Conservation (phyloP, 35 echinoderm and acorn worm species). For the Holothuria glaberrima region DNA sequence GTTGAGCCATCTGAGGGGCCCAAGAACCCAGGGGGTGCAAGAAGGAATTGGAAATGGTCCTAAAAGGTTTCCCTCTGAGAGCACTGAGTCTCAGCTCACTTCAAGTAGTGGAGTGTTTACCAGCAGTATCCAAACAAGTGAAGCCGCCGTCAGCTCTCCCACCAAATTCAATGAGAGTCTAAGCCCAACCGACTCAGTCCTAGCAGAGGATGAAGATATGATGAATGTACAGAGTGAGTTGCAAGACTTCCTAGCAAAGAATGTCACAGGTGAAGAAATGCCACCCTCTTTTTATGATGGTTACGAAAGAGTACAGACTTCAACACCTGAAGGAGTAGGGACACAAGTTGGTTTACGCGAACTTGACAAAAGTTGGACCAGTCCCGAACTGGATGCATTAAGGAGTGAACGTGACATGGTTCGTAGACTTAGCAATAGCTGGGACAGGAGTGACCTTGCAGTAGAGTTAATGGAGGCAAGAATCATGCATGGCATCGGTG, state of each 20-base stretch:
- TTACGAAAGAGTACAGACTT: slow-evolving; percentile 36
- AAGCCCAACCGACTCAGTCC: slow-evolving; percentile 11
- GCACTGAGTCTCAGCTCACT: slow-evolving; percentile 53
- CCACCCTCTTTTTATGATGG: neutral
- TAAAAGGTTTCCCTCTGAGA: slow-evolving; percentile 44
- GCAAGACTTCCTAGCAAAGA: neutral
- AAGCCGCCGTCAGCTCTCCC: neutral
- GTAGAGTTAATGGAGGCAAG: slow-evolving; percentile 93
- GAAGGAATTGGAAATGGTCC: neutral
- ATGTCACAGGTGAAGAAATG: neutral
- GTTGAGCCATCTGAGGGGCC: neutral
- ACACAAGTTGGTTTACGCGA: neutral
- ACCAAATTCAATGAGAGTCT: neutral
- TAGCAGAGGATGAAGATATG: slow-evolving; percentile 10
- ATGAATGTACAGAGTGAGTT: neutral
- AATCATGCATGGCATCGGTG: slow-evolving; percentile 97
- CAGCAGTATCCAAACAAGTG: slow-evolving; percentile 47
- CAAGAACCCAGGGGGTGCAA: neutral
- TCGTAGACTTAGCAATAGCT: slow-evolving; percentile 45
- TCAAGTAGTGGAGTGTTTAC: slow-evolving; percentile 74
- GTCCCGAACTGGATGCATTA: slow-evolving; percentile 65
- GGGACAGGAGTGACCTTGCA: slow-evolving; percentile 80
- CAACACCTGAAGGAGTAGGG: neutral
- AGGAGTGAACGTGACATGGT: slow-evolving; percentile 61
- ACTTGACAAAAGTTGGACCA: slow-evolving; percentile 7